phyloP scores from a whole-genome alignment of 2,888 invertebrate species.

The Callinectes sapidus region DNA sequence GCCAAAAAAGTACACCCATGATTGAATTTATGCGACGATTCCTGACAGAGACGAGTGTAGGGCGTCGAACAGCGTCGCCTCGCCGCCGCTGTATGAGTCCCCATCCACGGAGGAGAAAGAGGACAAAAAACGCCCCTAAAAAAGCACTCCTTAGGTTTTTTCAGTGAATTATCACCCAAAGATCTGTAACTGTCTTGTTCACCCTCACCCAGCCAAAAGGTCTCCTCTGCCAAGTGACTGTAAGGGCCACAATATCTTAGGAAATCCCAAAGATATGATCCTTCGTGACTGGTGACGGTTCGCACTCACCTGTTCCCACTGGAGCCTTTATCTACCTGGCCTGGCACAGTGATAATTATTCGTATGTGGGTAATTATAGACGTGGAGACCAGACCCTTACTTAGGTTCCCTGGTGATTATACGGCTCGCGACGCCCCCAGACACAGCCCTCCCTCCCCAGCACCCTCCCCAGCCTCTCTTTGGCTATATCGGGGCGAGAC shows the following conservation, averaged over 20 bases:
- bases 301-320: conserved; percentile 42
- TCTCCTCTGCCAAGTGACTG: neutral
- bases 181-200: conserved; percentile 70
- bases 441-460: neutral
- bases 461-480: conserved; percentile 33
- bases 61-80: conserved; percentile 13
- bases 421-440: conserved; percentile 52
- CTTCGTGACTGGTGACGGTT: neutral
- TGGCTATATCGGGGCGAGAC: conserved; percentile 45
- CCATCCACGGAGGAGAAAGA: neutral
- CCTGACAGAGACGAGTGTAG: conserved; percentile 51
- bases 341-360: conserved; percentile 68
- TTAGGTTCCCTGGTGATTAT: conserved; percentile 64
- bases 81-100: neutral
- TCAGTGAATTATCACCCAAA: conserved; percentile 57
- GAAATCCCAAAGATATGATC: neutral
- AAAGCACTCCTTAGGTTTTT: conserved; percentile 39
- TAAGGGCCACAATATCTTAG: conserved; percentile 6
- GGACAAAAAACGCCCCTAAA: conserved; percentile 2
- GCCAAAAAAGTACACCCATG: neutral
- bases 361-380: conserved; percentile 69
- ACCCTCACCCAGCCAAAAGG: neutral
- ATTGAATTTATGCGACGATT: conserved; percentile 47
- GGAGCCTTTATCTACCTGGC: conserved; percentile 60
- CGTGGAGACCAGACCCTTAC: conserved; percentile 65